Base-by-base conservation (phyloP, 2,113 vertebrate species). In the Myocastor coypus region DNA sequence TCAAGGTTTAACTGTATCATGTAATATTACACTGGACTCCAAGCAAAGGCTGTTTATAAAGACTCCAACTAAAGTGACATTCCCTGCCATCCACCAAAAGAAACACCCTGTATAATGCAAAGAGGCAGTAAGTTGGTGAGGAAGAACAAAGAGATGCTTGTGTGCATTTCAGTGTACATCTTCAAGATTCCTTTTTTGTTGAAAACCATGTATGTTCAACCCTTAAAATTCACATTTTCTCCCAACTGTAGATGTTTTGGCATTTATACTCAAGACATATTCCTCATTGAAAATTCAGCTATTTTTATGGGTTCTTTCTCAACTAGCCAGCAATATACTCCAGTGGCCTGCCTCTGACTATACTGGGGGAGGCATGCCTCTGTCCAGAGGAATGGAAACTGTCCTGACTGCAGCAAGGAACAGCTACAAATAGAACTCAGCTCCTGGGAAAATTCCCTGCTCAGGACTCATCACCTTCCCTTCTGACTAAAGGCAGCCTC, bases 11-110 rank as follows among this genome's bases (percentile, higher is more conserved):
- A 88, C 93, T 77, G 71, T 52, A 68, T 64, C 95, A 96, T 96
- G 97, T 98, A 97, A 95, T 97, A 95, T 84, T 98, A 97, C 94
- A 94, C 97, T 94, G 97, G 93, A 97, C 92, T 96, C 96, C 89
- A 96, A 97, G 96, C 78, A 97, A 98, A 94, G 93, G 92, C 94
- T 96, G 64, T 97, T 97, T 87, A 64, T 94, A 96, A 95, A 94
- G 96, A 98, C 37, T 87, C 75, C 98, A 94, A 97, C 55, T 52
- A 97, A 98, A 97, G 37, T 92, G 93, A 97, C 55, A 94, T 57
- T 71, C 83, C 55, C 26, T 68, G 63, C 40, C 8, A 10, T 12
- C 5, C 37, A 59, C 1, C 4, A 93, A 69, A 68, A 55, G 57
- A 61, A 88, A 46, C n/a, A 6, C 19, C 17, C 9, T 26, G 42